Conservation (phyloP, 2,888 invertebrate species). For the Drymonia ruficornis region DNA sequence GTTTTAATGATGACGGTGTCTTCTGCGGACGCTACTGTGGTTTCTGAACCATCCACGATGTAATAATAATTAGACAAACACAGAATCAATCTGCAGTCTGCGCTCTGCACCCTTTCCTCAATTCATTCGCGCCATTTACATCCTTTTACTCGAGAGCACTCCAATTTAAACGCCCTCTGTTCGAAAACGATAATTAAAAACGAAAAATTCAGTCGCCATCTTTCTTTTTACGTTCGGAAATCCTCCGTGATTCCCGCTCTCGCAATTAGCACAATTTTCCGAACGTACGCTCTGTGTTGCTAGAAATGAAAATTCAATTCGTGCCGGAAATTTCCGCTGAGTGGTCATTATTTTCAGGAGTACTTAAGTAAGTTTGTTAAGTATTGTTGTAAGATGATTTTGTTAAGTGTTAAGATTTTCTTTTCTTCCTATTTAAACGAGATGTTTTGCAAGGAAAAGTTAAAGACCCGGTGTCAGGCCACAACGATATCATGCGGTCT, state of each 20-base stretch:
- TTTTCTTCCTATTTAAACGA: neutral
- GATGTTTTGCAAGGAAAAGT: no score
- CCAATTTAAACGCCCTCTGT: slow-evolving; percentile 44
- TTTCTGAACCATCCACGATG: neutral
- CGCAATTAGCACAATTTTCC: slow-evolving; percentile 74
- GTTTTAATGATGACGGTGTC: no score
- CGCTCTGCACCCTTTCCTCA: slow-evolving; percentile 11
- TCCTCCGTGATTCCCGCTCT: slow-evolving; percentile 52
- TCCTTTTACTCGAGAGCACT: neutral
- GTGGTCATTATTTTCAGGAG: slow-evolving; percentile 36
- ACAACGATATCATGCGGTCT: no score
- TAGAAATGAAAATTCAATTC: slow-evolving; percentile 50
- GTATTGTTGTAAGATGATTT: neutral
- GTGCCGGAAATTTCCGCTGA: slow-evolving; percentile 27
- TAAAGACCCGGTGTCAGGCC: no score
- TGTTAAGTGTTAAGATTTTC: no score
- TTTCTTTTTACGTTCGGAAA: slow-evolving; percentile 60
- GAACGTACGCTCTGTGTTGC: slow-evolving; percentile 58
- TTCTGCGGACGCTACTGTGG: no score
- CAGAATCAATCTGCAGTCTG: neutral
- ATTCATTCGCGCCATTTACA: slow-evolving; percentile 5
- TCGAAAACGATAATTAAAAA: slow-evolving; percentile 63
- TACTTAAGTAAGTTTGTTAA: neutral
- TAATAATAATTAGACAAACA: neutral
- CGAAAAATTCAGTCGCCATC: slow-evolving; percentile 56